Evolutionary conservation across 2,888 invertebrate species (phyloP), one percentile per base, ranked within the genome.

Genomic region (Sinotaia quadrata): DNA sequence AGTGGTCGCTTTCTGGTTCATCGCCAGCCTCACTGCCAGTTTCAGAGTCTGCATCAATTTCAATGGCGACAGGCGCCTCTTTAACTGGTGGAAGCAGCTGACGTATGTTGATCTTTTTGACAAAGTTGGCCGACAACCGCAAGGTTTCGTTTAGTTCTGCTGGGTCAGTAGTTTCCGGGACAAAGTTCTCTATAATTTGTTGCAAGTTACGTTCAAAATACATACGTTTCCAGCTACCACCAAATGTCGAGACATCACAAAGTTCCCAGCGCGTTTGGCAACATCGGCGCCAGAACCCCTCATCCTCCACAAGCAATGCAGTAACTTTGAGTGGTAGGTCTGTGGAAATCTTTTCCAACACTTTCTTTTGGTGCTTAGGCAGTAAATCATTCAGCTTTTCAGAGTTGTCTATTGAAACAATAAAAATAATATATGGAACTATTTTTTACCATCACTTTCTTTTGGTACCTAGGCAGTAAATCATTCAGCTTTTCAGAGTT

Each of bases 41-140:
- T 69, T 85, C 87, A 8, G 85, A 86, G 0, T 77, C 74, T 57
- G 86, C 83, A 71, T 87, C 87, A 72, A 86, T 84, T 56, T 85
- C 83, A 18, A 82, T 80, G 24, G 80, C 82, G 71, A 85, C 86
- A 4, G 83, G 81, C 8, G 84, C 82, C 37, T 85, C 83, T 70
- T 83, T 78, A 10, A 88, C 85, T 5, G 88, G 88, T 21, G 88
- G 88, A 54, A 88, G 78, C 51, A 88, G 78, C 76, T 88, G 88
- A 33, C 78, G 67, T 21, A 88, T 78, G 59, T 85, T 83, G 15
- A 88, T 66, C 63, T 81, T 82, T 71, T 83, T 83, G 2, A 88
- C 79, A 75, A 83, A 88, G 63, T 85, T 80, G 18, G 84, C 82
- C 49, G 87, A 85, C 12, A 87, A 74, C 21, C 78, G 72, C 3